Base-by-base conservation (phyloP, 1,140 invertebrate species). In the Macrocentrus cingulum region DNA sequence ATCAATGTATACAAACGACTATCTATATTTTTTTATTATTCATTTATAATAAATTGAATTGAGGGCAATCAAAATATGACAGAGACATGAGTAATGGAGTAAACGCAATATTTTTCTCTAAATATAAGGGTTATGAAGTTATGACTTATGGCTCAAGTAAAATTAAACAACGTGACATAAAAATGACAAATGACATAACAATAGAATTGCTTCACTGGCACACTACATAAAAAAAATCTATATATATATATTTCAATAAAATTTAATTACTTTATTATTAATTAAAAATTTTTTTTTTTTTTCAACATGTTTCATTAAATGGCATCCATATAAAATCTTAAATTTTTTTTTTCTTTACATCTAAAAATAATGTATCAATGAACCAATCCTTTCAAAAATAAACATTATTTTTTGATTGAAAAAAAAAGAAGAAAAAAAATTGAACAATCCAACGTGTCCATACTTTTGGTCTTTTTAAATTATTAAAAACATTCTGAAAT, bases 131-230 rank as follows among this genome's bases (percentile, higher is more conserved):
- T 54, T 63, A 74, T 64, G 56, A 63, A 68, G 62, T 66, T 72
- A 66, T 66, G 62, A 69, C 57, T 66, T 64, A 72, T 66, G 64
- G 64, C 60, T 67, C 66, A 48, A 58, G 56, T 71, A 69, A 67
- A 73, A 69, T 71, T 71, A 74, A 69, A 69, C 65, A 72, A 71
- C 68, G 67, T 66, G 63, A 68, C 67, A 66, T 75, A 70, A 72
- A 72, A 71, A 68, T 75, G 66, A 75, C 62, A 71, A 75, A 69
- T 68, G 69, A 72, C 61, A 73, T 72, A 73, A 73, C 66, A 66
- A 75, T 65, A 62, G 64, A n/a, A 69, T 70, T 63, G 63, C 22
- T 68, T 63, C 66, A 72, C 64, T 65, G 68, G 63, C 66, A 69
- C 66, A 72, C 67, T 67, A 51, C 46, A 9, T 29, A 36, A 5